Evolutionary conservation across 2,113 vertebrate species (phyloP).

Genomic region (Coreoperca whiteheadi): DNA sequence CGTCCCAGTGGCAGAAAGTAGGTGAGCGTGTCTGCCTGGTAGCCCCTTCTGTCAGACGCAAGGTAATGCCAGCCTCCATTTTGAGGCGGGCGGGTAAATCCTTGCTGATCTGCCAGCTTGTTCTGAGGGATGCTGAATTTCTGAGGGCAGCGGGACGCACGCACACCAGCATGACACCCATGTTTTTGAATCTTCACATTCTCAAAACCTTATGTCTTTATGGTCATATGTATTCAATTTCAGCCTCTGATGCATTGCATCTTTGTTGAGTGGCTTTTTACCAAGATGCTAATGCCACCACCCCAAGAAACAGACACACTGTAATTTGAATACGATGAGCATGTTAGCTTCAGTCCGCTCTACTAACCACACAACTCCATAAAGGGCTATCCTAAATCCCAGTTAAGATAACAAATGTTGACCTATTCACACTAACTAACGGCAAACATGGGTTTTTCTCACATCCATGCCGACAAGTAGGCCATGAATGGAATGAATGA

Average conservation of each 20-base stretch:
- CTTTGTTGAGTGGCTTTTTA: constrained; percentile 15
- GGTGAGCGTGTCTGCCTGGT: constrained; percentile 68
- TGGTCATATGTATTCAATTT: neutral
- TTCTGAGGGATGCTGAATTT: constrained; percentile 8
- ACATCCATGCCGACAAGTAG: neutral
- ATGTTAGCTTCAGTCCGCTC: neutral
- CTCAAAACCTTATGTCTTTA: neutral
- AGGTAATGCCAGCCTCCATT: constrained; percentile 63
- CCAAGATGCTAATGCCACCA: neutral
- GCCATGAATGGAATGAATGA: neutral
- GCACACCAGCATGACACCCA: neutral
- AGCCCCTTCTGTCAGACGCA: constrained; percentile 34
- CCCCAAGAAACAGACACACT: neutral
- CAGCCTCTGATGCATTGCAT: neutral
- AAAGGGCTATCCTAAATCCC: neutral
- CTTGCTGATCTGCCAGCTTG: constrained; percentile 53
- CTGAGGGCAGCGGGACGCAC: neutral
- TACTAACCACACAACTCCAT: neutral
- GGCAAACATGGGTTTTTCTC: neutral
- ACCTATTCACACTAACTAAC: neutral
- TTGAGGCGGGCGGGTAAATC: constrained; percentile 62
- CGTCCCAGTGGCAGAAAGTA: constrained; percentile 58
- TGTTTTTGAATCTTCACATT: neutral
- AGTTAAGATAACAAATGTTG: neutral
- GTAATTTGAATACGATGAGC: constrained; percentile 2